Evolutionary conservation across 2,888 invertebrate genomes (phyloP), one percentile per base, ranked within the genome.

Genomic region (Amorpha juglandis): DNA sequence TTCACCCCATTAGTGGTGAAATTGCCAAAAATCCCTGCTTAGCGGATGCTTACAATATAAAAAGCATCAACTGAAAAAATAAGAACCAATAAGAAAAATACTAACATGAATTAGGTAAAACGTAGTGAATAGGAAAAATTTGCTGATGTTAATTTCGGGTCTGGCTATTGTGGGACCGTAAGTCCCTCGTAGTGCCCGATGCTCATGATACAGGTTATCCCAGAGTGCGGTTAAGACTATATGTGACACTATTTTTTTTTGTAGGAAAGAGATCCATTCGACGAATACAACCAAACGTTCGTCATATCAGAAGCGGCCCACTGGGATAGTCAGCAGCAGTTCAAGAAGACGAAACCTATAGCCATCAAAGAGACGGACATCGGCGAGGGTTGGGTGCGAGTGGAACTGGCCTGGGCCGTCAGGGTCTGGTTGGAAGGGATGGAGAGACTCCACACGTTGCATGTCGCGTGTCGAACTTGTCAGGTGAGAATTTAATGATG

Each of bases 271-370:
- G 95, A 96, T 74, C 93, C 94, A 1, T 83, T 95, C 66, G 95
- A 96, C 78, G 92, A 94, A 45, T 95, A 95, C 82, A 96, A 96
- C 79, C 96, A 97, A 78, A 96, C 96, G 0, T 96, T 97, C 79
- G 95, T 96, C 33, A 95, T 97, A 62, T 96, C 96, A 0, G 97
- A 97, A 82, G 95, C 97, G 14, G 96, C 96, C 9, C 96, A 96
- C 79, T 95, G 96, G 96, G 95, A 95, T 86, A 94, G 94, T 74
- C 91, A 91, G 74, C 95, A 95, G 79, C 96, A 96, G 87, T 95
- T 96, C 79, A 96, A 95, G 79, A 96, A 96, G 88, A 96, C 95
- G n/a, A 96, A 96, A 74, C 96, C 96, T 0, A 95, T 97, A 69
- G 97, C 97, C 27, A 97, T 97, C 74, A 95, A 96, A 80, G 95